These are phyloP conservation scores for Aricia agestis DNA, from an alignment of 1,140 invertebrate genomes.

Conservation along the genomic window DNA sequence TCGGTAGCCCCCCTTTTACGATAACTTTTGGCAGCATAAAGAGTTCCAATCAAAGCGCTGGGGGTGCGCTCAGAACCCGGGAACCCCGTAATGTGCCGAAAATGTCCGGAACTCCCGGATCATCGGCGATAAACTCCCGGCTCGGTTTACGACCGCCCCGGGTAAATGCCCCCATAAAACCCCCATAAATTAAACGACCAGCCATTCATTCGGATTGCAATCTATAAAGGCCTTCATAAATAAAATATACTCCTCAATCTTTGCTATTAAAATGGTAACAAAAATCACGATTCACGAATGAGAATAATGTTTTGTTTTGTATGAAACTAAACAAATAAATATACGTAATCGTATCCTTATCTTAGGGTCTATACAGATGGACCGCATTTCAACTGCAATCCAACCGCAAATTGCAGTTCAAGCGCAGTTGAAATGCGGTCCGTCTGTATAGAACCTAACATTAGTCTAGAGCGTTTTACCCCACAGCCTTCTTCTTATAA, in stretches of 20 bases:
- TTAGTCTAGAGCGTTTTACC: too few species aligned
- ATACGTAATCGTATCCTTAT: too few species aligned
- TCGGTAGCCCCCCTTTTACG: not conserved
- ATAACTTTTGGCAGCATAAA: not conserved
- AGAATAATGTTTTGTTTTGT: not conserved
- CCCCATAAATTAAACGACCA: constrained; percentile 28
- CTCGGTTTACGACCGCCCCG: constrained; percentile 29
- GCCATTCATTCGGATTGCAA: constrained; percentile 14
- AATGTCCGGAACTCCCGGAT: constrained; percentile 25
- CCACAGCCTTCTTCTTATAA: too few species aligned
- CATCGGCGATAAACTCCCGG: constrained; percentile 24
- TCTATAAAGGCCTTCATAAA: not conserved
- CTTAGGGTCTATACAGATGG: too few species aligned
- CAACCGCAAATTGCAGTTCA: too few species aligned
- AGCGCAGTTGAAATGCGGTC: too few species aligned
- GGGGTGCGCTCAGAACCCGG: too few species aligned
- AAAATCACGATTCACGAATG: not conserved
- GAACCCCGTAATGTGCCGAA: not conserved
- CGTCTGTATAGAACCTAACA: too few species aligned
- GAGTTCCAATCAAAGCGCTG: not conserved
- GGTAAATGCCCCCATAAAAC: constrained; percentile 26
- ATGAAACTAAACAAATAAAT: too few species aligned
- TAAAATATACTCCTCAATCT: not conserved
- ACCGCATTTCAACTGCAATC: too few species aligned
- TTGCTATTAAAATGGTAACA: not conserved